Base-by-base conservation (phyloP, 2,797 vertebrate species). In the Notamacropus eugenii region DNA sequence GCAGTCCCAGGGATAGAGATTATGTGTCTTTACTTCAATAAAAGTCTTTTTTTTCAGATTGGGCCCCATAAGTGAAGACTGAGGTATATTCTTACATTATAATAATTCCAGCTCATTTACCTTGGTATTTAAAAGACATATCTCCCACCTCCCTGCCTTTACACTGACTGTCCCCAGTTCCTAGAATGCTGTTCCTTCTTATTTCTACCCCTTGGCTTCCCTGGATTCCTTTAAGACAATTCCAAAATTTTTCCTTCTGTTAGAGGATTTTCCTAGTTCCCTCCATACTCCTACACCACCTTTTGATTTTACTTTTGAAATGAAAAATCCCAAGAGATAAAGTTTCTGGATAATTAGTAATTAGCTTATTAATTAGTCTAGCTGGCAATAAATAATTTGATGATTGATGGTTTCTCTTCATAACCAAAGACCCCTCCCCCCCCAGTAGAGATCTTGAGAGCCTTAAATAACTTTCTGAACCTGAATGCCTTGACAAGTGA, bases 61-160 rank as follows among this genome's bases (percentile, higher is more conserved):
- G n/a, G 3, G 29, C 13, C 91, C 52, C 92, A 19, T 16, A 55
- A 94, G 34, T 52, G 97, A 57, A 50, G 94, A 93, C 24, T 90
- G 57, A 94, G 90, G 54, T 95, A 34, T 1, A 50, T 46, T 96
- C 95, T 97, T 91, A 3, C 90, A 96, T 96, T 96, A 93, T 31
- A 91, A 74, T 55, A 50, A 87, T 50, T 27, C 1, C 40, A 87
- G 40, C 2, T 87, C 3, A 4, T 11, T 87, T 87, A 28, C 13
- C 9, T 46, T 34, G 1, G 9, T 28, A 27, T 87, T 50, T 87
- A 87, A 50, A 87, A 24, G 40, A 87, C 3, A 50, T 9, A 50
- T 50, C 31, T 27, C 40, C 22, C 40, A 46, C 11, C 40, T 50
- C 24, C 74, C 40, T 50, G 24, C 22, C n/a, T 87, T 87, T 87